These are phyloP conservation scores for Knipowitschia caucasica DNA, from an alignment of 2,797 vertebrate genomes.

Conservation along the genomic window DNA sequence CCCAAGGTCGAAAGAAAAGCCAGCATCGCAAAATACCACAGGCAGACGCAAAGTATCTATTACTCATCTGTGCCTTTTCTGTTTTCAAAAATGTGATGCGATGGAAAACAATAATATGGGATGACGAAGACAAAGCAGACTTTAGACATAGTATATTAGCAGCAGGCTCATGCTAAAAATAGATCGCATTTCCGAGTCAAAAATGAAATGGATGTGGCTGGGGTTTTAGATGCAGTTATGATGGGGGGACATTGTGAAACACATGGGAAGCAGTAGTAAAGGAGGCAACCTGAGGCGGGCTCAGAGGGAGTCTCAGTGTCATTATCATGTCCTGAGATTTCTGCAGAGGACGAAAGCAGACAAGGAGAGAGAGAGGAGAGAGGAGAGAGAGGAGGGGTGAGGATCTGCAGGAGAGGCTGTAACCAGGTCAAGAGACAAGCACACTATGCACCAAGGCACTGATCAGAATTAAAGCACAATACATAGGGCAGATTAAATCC, in stretches of 20 bases:
- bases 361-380: conserved; percentile 75
- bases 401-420: conserved; percentile 49
- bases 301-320: conserved; percentile 91
- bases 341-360: conserved; percentile 89
- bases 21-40: conserved; percentile 23
- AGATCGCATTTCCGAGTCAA: conserved; percentile 35
- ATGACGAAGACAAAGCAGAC: conserved; percentile 20
- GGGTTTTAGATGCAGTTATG: conserved; percentile 65
- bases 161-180: conserved; percentile 53
- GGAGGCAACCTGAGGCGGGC: conserved; percentile 91
- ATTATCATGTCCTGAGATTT: conserved; percentile 94
- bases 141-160: conserved; percentile 22
- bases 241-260: conserved; percentile 49
- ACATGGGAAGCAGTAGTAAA: conserved; percentile 65
- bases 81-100: conserved; percentile 20
- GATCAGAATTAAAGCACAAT: conserved; percentile 1
- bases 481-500: background rate
- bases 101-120: conserved; percentile 20
- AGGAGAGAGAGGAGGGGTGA: conserved; percentile 65
- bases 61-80: conserved; percentile 27
- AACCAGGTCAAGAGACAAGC: conserved; percentile 32
- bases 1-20: conserved; percentile 55
- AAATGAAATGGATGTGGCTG: conserved; percentile 40
- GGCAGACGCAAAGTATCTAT: conserved; percentile 28
- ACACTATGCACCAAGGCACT: conserved; percentile 10